Percentiles rank a stretch among this genome's conserved stretches.
phyloP scores from a whole-genome alignment of 2,797 vertebrate genomes.

The Mus minutoides region DNA sequence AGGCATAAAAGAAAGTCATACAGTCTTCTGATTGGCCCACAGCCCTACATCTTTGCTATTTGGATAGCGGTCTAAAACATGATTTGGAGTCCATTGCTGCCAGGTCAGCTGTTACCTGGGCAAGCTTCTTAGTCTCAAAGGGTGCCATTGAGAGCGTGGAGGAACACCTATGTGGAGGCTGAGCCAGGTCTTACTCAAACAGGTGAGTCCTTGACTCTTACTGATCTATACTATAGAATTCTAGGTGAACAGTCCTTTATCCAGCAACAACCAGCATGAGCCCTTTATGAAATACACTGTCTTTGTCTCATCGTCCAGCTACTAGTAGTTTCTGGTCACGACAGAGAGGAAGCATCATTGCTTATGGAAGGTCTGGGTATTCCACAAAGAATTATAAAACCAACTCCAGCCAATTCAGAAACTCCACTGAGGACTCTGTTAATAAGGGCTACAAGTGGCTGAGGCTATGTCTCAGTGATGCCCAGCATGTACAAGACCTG shows the following conservation, averaged over 20 bases:
- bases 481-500: not conserved
- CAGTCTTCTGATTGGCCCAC: not conserved
- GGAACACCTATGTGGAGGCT: not conserved
- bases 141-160: not conserved
- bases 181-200: not conserved
- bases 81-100: not conserved
- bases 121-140: not conserved
- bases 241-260: not conserved
- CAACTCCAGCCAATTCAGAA: not conserved
- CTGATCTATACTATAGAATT: not conserved
- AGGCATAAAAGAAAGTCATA: not conserved
- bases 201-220: not conserved
- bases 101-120: not conserved
- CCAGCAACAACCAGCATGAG: not conserved
- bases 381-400: slow-evolving; percentile 17
- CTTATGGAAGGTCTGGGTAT: not conserved
- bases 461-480: not conserved
- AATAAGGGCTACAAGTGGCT: not conserved
- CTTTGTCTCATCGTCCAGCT: not conserved
- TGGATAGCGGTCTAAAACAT: not conserved
- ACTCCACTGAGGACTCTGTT: not conserved
- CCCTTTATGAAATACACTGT: not conserved
- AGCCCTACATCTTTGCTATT: not conserved
- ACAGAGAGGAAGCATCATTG: not conserved
- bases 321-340: not conserved